These are phyloP conservation scores for Encarsia formosa DNA, from an alignment of 2,888 invertebrate genomes.

Conservation along the genomic window DNA sequence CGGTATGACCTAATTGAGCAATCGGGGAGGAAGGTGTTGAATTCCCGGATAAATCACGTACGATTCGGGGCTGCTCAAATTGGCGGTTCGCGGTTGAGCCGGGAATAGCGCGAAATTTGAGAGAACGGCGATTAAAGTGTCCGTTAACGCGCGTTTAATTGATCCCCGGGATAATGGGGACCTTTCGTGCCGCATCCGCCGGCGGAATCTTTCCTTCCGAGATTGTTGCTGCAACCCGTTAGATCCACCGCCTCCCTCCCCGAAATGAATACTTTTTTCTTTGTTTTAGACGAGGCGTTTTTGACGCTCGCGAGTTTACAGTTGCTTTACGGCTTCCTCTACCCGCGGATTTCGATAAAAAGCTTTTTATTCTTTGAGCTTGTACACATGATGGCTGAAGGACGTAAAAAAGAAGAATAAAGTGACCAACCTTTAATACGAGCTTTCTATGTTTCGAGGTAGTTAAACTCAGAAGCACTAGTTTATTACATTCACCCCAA, in stretches of 20 bases:
- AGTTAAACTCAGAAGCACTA: background rate
- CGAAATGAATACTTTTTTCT: no score
- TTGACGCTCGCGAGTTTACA: background rate
- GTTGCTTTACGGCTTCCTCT: background rate
- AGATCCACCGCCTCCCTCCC: background rate
- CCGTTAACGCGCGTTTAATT: conserved; percentile 39
- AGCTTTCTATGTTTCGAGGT: background rate
- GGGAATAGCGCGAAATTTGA: no score
- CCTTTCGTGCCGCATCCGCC: conserved; percentile 14
- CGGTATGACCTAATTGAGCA: no score
- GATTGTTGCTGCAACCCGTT: conserved; percentile 1
- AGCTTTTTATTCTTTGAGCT: no score
- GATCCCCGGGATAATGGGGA: conserved; percentile 26
- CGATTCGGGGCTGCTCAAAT: no score
- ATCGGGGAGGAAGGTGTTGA: no score
- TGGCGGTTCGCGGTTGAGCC: no score
- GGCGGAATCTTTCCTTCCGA: background rate
- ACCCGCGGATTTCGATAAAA: no score
- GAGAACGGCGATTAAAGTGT: conserved; percentile 32
- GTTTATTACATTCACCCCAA: conserved; percentile 1
- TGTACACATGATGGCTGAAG: no score
- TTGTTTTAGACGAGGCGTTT: background rate
- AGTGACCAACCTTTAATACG: conserved; percentile 1
- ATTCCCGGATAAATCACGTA: no score
- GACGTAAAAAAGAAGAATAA: no score